Evolutionary conservation across 2,888 invertebrate genomes (phyloP), one percentile per base, ranked within the genome.

Genomic region (Drosophila anomalipes): DNA sequence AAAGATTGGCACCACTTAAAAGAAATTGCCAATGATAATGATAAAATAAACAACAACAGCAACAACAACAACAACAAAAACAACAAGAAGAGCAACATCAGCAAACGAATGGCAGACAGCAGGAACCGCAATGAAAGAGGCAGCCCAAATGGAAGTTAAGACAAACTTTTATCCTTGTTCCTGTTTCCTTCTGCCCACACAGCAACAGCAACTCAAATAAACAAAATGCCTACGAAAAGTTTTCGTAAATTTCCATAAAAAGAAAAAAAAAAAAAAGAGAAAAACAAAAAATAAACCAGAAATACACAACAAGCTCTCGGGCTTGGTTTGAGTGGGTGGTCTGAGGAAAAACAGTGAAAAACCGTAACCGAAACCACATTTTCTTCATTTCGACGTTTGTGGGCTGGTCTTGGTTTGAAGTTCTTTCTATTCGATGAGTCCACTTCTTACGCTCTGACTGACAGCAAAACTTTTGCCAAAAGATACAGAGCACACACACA

Each of bases 1-100:
- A 90, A 86, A 91, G 90, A 91, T 91, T 91, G 91, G 85, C 89
- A 88, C 89, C 90, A 91, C 91, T 91, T 91, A 86, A 90, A 87
- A 85, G 81, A 81, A 91, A 90, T 89, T 89, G 90, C 84, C 91
- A 89, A 89, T 88, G 90, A 85, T 89, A 90, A 90, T 90, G 90
- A 91, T 90, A 83, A 88, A 91, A 90, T 85, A 86, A 89, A 91
- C 82, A 90, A 90, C 70, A 83, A 81, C 75, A 82, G 67, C 62
- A 77, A 68, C 53, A 70, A 62, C 39, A 39, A 19, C 19, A 39
- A 19, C 3, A 39, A 44, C 61, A 57, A 39, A 39, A 63, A 52
- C 61, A 71, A 64, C 59, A 51, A 57, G 49, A 70, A 60, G n/a
- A 64, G 47, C 74, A 82, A 74, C 60, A 67, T 67, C 60, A 73